phyloP scores from a whole-genome alignment of 2,797 vertebrate species.

The Botia kubotai region DNA sequence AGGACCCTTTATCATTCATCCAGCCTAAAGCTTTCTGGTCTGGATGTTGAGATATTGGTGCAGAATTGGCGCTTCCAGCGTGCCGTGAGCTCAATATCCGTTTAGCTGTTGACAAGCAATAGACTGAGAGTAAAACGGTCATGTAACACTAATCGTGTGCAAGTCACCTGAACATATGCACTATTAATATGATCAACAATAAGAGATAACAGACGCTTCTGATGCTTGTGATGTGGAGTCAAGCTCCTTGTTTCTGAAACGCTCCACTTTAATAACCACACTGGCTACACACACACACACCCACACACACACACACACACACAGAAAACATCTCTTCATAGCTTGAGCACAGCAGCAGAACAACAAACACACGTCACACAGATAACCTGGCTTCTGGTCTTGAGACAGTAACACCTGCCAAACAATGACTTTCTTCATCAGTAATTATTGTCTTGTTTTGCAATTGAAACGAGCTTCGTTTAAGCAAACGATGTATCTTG shows the following conservation, averaged over 20 bases:
- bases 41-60: constrained; percentile 71
- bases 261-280: not conserved
- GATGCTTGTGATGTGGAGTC: constrained; percentile 19
- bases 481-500: too few relatives aligned
- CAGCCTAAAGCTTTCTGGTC: constrained; percentile 65
- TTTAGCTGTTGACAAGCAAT: constrained; percentile 73
- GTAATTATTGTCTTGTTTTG: not conserved
- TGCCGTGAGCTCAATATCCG: constrained; percentile 75
- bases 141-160: constrained; percentile 77
- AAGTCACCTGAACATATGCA: constrained; percentile 77
- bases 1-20: constrained; percentile 62
- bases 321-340: constrained; percentile 9
- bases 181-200: constrained; percentile 70
- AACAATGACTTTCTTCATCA: not conserved
- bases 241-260: not conserved
- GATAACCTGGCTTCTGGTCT: constrained; percentile 3
- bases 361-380: constrained; percentile 11
- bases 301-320: constrained; percentile 29
- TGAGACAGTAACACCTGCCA: constrained; percentile 6
- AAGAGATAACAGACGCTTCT: constrained; percentile 68
- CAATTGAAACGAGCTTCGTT: not conserved
- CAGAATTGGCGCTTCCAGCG: constrained; percentile 64
- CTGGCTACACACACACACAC: constrained; percentile 46
- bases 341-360: constrained; percentile 28
- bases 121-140: constrained; percentile 66